Conservation (phyloP, 2,797 vertebrate species). For the Thamnophis elegans region DNA sequence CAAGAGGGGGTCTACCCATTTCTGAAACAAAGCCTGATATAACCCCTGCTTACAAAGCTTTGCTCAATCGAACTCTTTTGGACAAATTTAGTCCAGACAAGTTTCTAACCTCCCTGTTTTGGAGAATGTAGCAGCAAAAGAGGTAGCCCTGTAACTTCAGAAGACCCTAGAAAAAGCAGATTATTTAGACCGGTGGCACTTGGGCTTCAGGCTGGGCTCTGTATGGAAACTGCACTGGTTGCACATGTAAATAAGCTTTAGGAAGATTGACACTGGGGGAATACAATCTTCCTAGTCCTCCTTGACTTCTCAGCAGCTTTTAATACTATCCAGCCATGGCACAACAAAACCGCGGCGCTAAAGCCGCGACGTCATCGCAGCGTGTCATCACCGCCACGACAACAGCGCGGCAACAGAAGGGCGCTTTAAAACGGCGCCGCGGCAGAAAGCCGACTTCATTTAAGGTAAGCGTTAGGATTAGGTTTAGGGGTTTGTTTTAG, state of each 20-base stretch:
- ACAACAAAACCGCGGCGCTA: no score
- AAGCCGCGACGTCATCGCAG: no score
- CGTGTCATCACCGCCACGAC: no score
- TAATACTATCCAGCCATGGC: neutral
- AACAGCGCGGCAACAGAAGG: no score
- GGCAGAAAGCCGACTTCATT: no score
- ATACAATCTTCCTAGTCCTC: neutral
- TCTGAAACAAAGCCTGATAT: neutral
- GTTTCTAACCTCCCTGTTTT: neutral
- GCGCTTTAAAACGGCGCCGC: no score
- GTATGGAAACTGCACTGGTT: neutral
- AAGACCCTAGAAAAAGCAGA: neutral
- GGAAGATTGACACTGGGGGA: neutral
- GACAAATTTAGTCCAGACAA: neutral
- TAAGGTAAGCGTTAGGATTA: no score
- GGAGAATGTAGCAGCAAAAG: neutral
- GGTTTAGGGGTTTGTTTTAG: no score
- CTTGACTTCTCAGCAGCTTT: neutral
- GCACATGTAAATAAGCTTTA: neutral
- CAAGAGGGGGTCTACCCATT: neutral
- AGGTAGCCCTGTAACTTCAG: neutral
- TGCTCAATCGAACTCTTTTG: neutral
- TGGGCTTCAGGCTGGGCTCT: neutral
- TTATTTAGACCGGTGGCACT: neutral
- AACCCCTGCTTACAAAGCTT: neutral